Conservation (phyloP, 2,888 invertebrate genomes). For the Phortica magna region DNA sequence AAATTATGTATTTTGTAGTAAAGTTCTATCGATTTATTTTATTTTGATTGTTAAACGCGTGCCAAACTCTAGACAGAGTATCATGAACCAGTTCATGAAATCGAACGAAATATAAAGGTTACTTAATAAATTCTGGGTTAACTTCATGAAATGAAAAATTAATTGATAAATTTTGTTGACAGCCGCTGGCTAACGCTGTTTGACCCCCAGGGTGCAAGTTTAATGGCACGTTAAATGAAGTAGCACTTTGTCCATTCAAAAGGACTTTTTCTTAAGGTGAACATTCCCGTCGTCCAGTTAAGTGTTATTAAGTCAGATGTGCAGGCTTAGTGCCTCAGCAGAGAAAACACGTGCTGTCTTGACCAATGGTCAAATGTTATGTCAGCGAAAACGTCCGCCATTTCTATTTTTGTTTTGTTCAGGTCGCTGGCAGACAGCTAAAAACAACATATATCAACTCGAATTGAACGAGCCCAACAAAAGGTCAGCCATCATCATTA, state of each 20-base stretch:
- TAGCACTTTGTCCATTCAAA: not conserved
- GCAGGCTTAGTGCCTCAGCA: constrained; percentile 44
- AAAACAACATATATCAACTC: constrained; percentile 37
- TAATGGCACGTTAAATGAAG: constrained; percentile 52
- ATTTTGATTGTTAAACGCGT: constrained; percentile 43
- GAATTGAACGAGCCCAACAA: constrained; percentile 39
- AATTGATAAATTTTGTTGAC: constrained; percentile 76
- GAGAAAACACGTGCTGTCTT: constrained; percentile 63
- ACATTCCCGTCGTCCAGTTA: constrained; percentile 48
- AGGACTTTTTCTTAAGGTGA: constrained; percentile 1
- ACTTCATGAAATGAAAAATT: constrained; percentile 74
- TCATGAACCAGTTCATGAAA: not conserved
- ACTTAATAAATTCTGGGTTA: constrained; percentile 67
- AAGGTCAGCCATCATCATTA: constrained; percentile 76
- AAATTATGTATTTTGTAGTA: too few species aligned
- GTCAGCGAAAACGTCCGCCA: constrained; percentile 58
- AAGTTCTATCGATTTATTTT: too few species aligned
- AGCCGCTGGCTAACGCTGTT: constrained; percentile 69
- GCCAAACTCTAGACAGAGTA: not conserved
- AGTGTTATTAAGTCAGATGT: constrained; percentile 48
- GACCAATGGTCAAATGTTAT: constrained; percentile 77
- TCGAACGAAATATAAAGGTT: constrained; percentile 57
- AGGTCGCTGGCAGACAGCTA: constrained; percentile 26
- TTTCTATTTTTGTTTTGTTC: constrained; percentile 54
- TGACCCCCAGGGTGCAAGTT: constrained; percentile 54